Conservation (phyloP, 2,113 vertebrate genomes). For the Machaerirhynchus nigripectus region DNA sequence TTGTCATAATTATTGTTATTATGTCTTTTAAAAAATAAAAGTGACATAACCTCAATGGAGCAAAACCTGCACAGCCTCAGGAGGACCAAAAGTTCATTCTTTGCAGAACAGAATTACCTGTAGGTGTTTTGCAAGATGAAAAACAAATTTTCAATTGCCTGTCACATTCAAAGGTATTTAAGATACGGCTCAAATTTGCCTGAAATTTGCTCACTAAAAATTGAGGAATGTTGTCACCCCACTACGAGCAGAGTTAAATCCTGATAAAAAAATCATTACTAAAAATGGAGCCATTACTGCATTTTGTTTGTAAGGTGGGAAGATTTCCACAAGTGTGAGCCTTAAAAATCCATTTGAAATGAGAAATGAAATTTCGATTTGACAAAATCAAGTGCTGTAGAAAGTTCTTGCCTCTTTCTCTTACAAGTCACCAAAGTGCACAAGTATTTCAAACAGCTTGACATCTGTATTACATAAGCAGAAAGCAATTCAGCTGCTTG, state of each 20-base stretch:
- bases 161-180: background rate
- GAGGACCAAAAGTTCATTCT: background rate
- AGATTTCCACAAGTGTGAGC: background rate
- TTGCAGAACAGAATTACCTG: background rate
- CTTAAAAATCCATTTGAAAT: background rate
- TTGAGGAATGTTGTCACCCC: background rate
- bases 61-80: background rate
- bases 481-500: constrained; percentile 61
- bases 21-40: background rate
- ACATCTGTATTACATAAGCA: constrained; percentile 72
- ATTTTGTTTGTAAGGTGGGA: background rate
- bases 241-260: background rate
- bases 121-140: background rate
- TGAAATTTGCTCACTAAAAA: background rate
- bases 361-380: background rate
- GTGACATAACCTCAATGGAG: background rate
- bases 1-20: background rate
- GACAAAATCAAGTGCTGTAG: background rate
- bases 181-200: background rate
- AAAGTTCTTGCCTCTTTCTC: background rate
- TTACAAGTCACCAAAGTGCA: constrained; percentile 33
- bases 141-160: background rate
- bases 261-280: background rate
- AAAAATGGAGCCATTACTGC: background rate
- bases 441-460: constrained; percentile 58